A percentile compares a stretch with the other conserved stretches of the same genome.
Conservation (phyloP, 2,888 invertebrate species). For the Onthophagus sagittarius region DNA sequence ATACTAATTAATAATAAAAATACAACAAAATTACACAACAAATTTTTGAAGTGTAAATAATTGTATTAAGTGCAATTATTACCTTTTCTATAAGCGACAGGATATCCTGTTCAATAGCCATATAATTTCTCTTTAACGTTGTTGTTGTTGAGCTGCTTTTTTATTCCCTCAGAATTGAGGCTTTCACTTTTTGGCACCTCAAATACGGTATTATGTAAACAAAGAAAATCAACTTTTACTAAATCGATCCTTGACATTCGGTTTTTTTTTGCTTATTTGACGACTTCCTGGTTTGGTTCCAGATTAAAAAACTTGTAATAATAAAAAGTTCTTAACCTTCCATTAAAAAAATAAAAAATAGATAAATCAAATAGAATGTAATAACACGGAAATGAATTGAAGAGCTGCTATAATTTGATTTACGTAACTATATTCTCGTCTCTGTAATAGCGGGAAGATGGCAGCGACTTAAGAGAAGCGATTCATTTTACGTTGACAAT, state of each 20-base stretch:
- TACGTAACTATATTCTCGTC: background rate
- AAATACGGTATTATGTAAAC: background rate
- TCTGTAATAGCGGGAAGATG: background rate
- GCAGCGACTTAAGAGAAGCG: background rate
- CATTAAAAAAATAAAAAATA: no score
- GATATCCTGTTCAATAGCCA: background rate
- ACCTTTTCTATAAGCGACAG: background rate
- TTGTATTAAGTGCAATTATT: background rate
- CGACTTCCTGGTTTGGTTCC: background rate
- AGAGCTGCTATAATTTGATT: background rate
- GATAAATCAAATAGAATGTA: background rate
- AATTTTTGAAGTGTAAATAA: background rate
- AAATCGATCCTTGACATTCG: background rate
- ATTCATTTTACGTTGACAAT: background rate
- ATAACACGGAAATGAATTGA: background rate
- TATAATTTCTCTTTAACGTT: background rate
- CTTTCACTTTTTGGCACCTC: background rate
- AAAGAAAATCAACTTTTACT: background rate
- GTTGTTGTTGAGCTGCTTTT: background rate
- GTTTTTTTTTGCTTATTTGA: background rate
- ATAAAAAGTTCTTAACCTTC: no score
- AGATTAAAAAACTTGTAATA: no score
- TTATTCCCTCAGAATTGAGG: background rate
- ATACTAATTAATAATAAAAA: background rate
- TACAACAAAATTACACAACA: background rate